phyloP scores from a whole-genome alignment of 2,888 invertebrate species.

The Dioctria linearis region DNA sequence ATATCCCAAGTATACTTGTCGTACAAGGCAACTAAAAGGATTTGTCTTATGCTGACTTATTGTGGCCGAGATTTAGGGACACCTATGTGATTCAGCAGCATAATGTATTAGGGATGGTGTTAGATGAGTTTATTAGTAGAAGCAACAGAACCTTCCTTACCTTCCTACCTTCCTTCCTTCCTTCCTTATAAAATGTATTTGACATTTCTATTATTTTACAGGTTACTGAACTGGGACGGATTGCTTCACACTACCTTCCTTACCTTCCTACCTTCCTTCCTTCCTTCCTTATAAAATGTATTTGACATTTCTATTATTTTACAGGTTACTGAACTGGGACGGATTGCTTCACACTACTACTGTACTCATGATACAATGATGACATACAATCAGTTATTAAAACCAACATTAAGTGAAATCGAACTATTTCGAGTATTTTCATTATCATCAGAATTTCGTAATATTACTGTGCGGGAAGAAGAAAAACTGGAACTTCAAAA shows the following conservation, averaged over 20 bases:
- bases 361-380: constrained; percentile 97
- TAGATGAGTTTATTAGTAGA: too few relatives aligned
- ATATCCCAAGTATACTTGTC: too few relatives aligned
- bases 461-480: constrained; percentile 94
- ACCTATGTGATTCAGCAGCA: too few relatives aligned
- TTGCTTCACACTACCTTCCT: constrained; percentile 98
- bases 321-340: constrained; percentile 92
- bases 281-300: too few relatives aligned
- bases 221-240: constrained; percentile 95
- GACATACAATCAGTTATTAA: constrained; percentile 95
- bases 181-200: not conserved
- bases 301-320: constrained; percentile 62
- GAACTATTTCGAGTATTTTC: constrained; percentile 99
- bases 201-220: constrained; percentile 69
- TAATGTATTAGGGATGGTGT: too few relatives aligned
- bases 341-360: constrained; percentile 99
- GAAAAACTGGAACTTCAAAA: constrained; percentile 98
- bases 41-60: too few relatives aligned
- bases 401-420: constrained; percentile 97
- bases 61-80: too few relatives aligned
- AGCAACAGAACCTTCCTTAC: too few relatives aligned
- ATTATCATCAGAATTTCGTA: constrained; percentile 94
- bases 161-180: too few relatives aligned
- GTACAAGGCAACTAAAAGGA: too few relatives aligned
- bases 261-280: too few relatives aligned